Conservation (phyloP, 2,797 vertebrate species). For the Spinus olivaceus region DNA sequence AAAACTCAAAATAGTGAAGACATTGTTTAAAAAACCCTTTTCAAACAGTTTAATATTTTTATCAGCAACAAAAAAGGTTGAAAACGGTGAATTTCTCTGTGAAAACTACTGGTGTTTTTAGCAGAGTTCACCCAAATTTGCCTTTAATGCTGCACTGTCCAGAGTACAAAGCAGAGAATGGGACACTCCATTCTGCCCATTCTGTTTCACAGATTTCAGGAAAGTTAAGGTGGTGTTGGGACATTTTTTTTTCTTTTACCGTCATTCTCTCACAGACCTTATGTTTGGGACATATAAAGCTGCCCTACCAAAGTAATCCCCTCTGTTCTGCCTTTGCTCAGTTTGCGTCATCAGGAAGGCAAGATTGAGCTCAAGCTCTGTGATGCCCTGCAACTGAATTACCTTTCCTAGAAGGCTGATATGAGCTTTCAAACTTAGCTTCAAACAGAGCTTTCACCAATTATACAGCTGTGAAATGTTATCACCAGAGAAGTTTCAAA, state of each 20-base stretch:
- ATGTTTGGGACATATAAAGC: neutral
- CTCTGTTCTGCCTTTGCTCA: neutral
- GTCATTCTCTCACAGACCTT: neutral
- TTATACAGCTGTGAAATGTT: neutral
- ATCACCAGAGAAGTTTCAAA: neutral
- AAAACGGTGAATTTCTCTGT: neutral
- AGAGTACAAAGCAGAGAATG: neutral
- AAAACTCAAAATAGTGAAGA: neutral
- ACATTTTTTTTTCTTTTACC: neutral
- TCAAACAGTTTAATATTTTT: neutral
- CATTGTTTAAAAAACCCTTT: neutral
- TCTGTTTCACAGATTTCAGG: neutral
- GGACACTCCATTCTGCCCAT: neutral
- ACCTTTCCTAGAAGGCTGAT: neutral
- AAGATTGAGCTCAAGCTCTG: neutral
- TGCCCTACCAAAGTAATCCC: neutral
- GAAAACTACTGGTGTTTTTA: neutral
- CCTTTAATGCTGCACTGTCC: neutral
- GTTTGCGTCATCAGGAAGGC: neutral
- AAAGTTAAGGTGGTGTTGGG: neutral
- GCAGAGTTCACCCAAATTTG: neutral
- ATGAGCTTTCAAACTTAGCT: neutral
- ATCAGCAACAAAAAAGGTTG: neutral
- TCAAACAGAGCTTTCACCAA: neutral
- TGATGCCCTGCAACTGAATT: neutral